Conservation (phyloP, 2,888 invertebrate species). For the Macropis europaea region DNA sequence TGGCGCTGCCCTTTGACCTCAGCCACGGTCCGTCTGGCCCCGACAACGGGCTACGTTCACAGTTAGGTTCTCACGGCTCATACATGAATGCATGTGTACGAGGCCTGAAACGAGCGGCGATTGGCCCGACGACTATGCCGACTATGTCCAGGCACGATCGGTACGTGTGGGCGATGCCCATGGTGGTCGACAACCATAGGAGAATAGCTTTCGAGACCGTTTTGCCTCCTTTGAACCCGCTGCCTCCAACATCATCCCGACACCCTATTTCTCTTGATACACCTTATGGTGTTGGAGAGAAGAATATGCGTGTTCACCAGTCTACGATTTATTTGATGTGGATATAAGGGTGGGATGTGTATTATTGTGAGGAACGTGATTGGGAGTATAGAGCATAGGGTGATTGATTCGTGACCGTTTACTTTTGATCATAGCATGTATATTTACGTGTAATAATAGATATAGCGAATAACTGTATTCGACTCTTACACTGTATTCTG, state of each 20-base stretch:
- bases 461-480: too few relatives aligned
- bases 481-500: too few relatives aligned
- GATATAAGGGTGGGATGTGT: too few relatives aligned
- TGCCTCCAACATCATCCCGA: slow-evolving; percentile 19
- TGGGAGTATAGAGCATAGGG: too few relatives aligned
- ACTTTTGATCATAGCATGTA: too few relatives aligned
- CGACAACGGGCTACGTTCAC: slow-evolving; percentile 71
- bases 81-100: slow-evolving; percentile 70
- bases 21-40: slow-evolving; percentile 63
- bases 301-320: too few relatives aligned
- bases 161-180: slow-evolving; percentile 52
- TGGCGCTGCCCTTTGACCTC: slow-evolving; percentile 73
- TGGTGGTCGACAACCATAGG: slow-evolving; percentile 54
- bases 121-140: slow-evolving; percentile 42
- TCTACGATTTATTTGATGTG: too few relatives aligned
- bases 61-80: slow-evolving; percentile 78
- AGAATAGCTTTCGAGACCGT: slow-evolving; percentile 34
- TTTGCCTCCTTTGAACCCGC: slow-evolving; percentile 25
- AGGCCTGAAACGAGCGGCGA: slow-evolving; percentile 57
- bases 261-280: slow-evolving; percentile 17
- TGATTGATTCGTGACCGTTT: too few relatives aligned
- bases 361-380: too few relatives aligned
- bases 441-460: too few relatives aligned
- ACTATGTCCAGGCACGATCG: slow-evolving; percentile 43
- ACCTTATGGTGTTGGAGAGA: too few relatives aligned